These are phyloP conservation scores for Sacculina carcini DNA, from an alignment of 2,888 invertebrate species.

Conservation along the genomic window DNA sequence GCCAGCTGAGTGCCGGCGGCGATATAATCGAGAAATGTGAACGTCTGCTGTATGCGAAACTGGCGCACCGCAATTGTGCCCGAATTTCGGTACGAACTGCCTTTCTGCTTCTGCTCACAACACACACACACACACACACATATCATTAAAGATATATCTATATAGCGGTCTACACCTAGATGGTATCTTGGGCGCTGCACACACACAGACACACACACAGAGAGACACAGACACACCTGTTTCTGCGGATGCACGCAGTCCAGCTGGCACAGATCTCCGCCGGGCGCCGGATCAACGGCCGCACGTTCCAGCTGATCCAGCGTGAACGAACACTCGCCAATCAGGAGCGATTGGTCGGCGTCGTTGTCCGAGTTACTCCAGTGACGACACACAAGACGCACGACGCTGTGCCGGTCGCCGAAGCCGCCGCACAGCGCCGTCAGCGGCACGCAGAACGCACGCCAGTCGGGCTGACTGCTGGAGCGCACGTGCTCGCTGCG, in stretches of 20 bases:
- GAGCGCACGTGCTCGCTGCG: slow-evolving; percentile 22
- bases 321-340: slow-evolving; percentile 15
- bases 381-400: slow-evolving; percentile 24
- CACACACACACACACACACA: no score
- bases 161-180: not conserved
- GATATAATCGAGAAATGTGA: slow-evolving; percentile 30
- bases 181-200: not conserved
- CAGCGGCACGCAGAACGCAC: slow-evolving; percentile 20
- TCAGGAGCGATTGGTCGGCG: slow-evolving; percentile 15
- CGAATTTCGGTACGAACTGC: slow-evolving; percentile 22
- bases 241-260: slow-evolving; percentile 19
- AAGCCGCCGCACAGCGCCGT: slow-evolving; percentile 21
- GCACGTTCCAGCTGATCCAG: slow-evolving; percentile 14
- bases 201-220: not conserved
- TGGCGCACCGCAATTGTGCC: slow-evolving; percentile 17
- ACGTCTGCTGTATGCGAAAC: slow-evolving; percentile 15
- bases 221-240: slow-evolving; percentile 15
- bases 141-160: no score
- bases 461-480: slow-evolving; percentile 28
- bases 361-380: slow-evolving; percentile 16
- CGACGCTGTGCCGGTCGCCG: slow-evolving; percentile 24
- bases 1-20: slow-evolving; percentile 26
- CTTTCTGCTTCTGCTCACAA: slow-evolving; percentile 21
- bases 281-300: not conserved
- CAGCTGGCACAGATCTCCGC: no score